A percentile compares a stretch with the other conserved stretches of the same genome.
Conservation (phyloP, 2,797 vertebrate genomes). For the Neomorphus geoffroyi region DNA sequence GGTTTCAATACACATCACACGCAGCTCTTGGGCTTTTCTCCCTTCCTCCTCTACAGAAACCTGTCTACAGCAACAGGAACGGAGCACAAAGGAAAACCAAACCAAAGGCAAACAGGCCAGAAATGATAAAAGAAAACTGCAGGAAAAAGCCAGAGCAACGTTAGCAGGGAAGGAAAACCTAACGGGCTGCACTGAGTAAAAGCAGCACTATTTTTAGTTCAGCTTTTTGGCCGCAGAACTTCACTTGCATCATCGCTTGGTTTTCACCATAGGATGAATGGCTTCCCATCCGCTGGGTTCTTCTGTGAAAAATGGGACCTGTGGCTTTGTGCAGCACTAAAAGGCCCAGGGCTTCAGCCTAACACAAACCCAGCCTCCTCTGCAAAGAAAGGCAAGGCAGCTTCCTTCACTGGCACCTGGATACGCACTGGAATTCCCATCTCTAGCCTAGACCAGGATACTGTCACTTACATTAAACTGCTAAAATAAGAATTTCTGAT, state of each 20-base stretch:
- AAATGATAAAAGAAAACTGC: neutral
- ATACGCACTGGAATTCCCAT: neutral
- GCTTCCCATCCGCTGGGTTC: neutral
- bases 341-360: neutral
- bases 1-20: conserved; percentile 87
- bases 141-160: neutral
- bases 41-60: conserved; percentile 86
- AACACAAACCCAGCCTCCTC: neutral
- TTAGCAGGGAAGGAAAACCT: neutral
- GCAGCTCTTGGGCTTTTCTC: conserved; percentile 85
- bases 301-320: neutral
- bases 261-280: neutral
- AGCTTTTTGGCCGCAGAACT: neutral
- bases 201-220: conserved; percentile 12
- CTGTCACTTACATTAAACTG: neutral
- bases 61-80: conserved; percentile 79
- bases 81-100: conserved; percentile 54
- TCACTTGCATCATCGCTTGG: neutral
- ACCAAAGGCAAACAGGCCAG: conserved; percentile 39
- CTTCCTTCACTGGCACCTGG: neutral
- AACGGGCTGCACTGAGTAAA: neutral
- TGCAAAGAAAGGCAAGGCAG: neutral
- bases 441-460: neutral
- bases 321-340: neutral
- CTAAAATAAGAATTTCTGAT: neutral